Conservation (phyloP, 2,888 invertebrate species). For the Sussaba pulchella region DNA sequence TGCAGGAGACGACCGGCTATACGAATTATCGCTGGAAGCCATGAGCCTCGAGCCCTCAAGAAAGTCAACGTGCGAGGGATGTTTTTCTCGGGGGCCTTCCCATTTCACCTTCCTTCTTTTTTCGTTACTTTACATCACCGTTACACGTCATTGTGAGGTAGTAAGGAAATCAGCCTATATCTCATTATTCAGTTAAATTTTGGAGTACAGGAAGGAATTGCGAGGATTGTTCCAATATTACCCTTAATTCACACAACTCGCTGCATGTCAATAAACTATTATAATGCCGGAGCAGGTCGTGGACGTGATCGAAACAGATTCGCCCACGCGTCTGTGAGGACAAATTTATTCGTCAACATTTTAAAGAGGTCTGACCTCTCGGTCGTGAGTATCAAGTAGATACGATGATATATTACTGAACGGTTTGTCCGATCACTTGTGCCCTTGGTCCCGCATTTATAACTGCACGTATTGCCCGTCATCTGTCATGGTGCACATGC, state of each 20-base stretch:
- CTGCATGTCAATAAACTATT: too few relatives aligned
- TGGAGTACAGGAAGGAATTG: neutral
- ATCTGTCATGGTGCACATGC: neutral
- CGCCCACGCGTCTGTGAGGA: neutral
- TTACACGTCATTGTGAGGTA: neutral
- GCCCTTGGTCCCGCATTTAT: neutral
- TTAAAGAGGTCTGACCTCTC: neutral
- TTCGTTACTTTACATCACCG: neutral
- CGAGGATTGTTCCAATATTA: too few relatives aligned
- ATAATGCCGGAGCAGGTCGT: conserved; percentile 12
- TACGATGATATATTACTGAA: conserved; percentile 24
- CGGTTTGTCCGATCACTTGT: conserved; percentile 24
- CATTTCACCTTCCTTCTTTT: neutral
- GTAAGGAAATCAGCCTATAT: neutral
- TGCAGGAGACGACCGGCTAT: conserved; percentile 62
- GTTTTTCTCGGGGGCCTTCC: conserved; percentile 38
- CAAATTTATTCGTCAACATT: conserved; percentile 2
- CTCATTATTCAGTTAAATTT: neutral
- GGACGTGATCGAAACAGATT: conserved; percentile 19
- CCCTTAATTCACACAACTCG: too few relatives aligned
- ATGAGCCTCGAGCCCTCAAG: conserved; percentile 40
- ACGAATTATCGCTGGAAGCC: conserved; percentile 74
- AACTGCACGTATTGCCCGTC: conserved; percentile 6
- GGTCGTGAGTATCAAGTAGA: conserved; percentile 19
- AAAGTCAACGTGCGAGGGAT: conserved; percentile 42